Evolutionary conservation across 2,888 invertebrate species (phyloP).

Genomic region (Euzophera pinguis): DNA sequence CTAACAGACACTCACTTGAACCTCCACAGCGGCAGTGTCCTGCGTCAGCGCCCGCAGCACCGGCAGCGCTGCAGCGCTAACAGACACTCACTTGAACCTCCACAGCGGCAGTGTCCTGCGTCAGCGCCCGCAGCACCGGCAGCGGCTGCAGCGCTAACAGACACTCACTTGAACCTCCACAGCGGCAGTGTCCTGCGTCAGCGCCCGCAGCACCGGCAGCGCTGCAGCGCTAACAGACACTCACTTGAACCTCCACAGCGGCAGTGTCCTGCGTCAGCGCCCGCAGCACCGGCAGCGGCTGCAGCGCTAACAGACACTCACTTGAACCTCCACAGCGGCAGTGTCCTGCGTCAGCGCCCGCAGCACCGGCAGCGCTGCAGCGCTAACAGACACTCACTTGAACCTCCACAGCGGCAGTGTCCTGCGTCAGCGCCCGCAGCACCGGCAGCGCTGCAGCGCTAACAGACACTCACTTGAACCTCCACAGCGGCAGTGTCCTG

Average conservation of each 20-base stretch:
- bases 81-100: constrained; percentile 97
- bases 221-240: constrained; percentile 97
- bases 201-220: constrained; percentile 94
- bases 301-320: constrained; percentile 98
- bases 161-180: constrained; percentile 94
- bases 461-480: constrained; percentile 85
- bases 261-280: constrained; percentile 96
- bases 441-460: constrained; percentile 87
- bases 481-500: constrained; percentile 96
- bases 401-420: constrained; percentile 84
- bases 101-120: too few relatives aligned
- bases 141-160: constrained; percentile 82
- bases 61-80: constrained; percentile 96
- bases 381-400: constrained; percentile 52
- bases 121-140: constrained; percentile 97
- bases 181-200: constrained; percentile 95
- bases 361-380: constrained; percentile 93
- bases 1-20: constrained; percentile 94
- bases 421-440: constrained; percentile 84
- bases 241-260: constrained; percentile 96
- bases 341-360: constrained; percentile 76
- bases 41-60: constrained; percentile 96
- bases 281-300: constrained; percentile 94
- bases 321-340: constrained; percentile 91
- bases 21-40: constrained; percentile 94